phyloP scores from a whole-genome alignment of 2,888 invertebrate species.

The Eupsilia transversa region DNA sequence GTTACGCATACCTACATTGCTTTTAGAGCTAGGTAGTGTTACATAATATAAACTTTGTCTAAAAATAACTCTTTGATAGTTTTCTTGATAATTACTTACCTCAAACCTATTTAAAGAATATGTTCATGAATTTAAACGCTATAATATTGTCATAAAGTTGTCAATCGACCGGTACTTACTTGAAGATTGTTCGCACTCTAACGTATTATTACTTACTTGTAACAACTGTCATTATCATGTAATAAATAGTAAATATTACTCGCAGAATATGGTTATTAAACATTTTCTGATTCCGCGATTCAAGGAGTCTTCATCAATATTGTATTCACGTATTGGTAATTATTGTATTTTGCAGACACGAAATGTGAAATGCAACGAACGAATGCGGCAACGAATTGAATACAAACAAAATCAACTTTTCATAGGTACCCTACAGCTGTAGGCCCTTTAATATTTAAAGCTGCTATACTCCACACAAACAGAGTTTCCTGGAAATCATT shows the following conservation, averaged over 20 bases:
- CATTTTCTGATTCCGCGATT: conserved; percentile 38
- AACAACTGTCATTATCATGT: conserved; percentile 62
- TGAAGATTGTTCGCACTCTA: conserved; percentile 42
- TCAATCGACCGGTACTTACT: conserved; percentile 53
- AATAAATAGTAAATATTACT: conserved; percentile 58
- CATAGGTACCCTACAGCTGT: neutral
- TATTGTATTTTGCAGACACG: neutral
- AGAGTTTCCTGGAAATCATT: conserved; percentile 34
- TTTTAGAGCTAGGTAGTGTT: neutral
- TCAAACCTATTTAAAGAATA: conserved; percentile 30
- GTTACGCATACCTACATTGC: conserved; percentile 10
- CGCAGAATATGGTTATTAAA: conserved; percentile 54
- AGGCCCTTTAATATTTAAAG: neutral
- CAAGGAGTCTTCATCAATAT: conserved; percentile 17
- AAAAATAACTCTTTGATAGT: too few relatives aligned
- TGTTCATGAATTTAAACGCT: conserved; percentile 49
- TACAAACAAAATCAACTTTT: too few relatives aligned
- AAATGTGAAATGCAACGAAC: conserved; percentile 13
- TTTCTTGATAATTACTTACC: conserved; percentile 28
- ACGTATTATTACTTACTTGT: conserved; percentile 51
- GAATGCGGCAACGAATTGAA: too few relatives aligned
- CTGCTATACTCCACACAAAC: conserved; percentile 1
- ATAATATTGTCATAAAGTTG: conserved; percentile 52
- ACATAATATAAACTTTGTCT: neutral
- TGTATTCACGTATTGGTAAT: conserved; percentile 8